Evolutionary conservation across 2,888 invertebrate species (phyloP), one percentile per base, ranked within the genome.

Genomic region (Agriopis marginaria): DNA sequence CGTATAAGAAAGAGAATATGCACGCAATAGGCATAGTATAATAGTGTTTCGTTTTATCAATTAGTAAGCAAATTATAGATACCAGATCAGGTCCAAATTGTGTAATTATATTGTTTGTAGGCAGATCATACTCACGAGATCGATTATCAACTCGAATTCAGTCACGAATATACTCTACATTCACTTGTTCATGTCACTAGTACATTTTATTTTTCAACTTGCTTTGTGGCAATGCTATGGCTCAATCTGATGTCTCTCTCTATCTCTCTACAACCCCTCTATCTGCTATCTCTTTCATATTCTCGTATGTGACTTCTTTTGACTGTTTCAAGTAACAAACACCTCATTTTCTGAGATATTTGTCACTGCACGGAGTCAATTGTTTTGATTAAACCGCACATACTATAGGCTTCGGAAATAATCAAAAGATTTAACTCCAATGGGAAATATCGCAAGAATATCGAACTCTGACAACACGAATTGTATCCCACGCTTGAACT

Each of bases 141-240:
- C 73, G 75, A 76, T 78, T 78, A 50, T 56, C 76, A 75, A 77
- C 59, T 72, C 69, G 61, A 63, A 68, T 69, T 75, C 67, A 78
- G 75, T 84, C 81, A 81, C 74, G 71, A 79, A 77, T 77, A 79
- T 70, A 76, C 56, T 66, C 77, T 73, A 89, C 86, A 86, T 86
- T 83, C 84, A 86, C 82, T 85, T 82, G 88, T 90, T 89, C 81
- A 86, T 81, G 81, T 89, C 89, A 90, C 88, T 85, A 82, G 90
- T 83, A 88, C 83, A 83, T 90, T 87, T 92, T 90, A 87, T 89
- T 87, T 40, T 90, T 89, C 88, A 82, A 91, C 88, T 88, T 86
- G 94, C 94, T 94, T 94, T 88, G 91, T 94, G 92, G 93, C 93
- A 88, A 91, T 85, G 93, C 94, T 94, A 91, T 91, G 84, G 91